Percentiles rank a stretch among this genome's conserved stretches.
phyloP scores from a whole-genome alignment of 2,113 vertebrate species.

The Edolisoma coerulescens region DNA sequence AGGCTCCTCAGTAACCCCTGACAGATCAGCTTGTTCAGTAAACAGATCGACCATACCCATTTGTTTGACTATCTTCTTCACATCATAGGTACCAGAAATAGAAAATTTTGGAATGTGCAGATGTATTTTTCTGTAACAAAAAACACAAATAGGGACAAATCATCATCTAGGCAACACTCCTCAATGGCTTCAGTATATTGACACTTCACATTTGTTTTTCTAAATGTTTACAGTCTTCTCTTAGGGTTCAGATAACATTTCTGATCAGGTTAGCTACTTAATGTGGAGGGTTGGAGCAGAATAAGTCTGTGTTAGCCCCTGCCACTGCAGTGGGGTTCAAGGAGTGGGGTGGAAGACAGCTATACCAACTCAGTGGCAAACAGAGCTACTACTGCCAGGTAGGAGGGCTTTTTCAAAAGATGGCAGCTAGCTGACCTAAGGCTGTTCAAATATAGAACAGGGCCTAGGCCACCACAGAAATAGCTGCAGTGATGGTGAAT shows the following conservation, averaged over 20 bases:
- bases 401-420: background rate
- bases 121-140: conserved; percentile 52
- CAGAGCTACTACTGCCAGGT: background rate
- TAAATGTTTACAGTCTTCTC: background rate
- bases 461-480: background rate
- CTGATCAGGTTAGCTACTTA: background rate
- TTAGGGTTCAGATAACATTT: background rate
- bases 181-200: background rate
- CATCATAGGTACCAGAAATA: conserved; percentile 74
- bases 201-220: background rate
- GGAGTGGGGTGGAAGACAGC: background rate
- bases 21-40: conserved; percentile 74
- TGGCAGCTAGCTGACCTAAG: background rate
- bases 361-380: background rate
- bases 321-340: background rate
- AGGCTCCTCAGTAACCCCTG: conserved; percentile 69
- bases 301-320: background rate
- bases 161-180: background rate
- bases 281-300: background rate
- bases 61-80: conserved; percentile 70
- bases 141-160: background rate
- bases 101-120: conserved; percentile 78
- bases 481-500: background rate
- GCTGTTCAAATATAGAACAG: background rate
- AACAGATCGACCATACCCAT: conserved; percentile 85